Conservation (phyloP, 2,113 vertebrate genomes). For the Brachypteracias leptosomus region DNA sequence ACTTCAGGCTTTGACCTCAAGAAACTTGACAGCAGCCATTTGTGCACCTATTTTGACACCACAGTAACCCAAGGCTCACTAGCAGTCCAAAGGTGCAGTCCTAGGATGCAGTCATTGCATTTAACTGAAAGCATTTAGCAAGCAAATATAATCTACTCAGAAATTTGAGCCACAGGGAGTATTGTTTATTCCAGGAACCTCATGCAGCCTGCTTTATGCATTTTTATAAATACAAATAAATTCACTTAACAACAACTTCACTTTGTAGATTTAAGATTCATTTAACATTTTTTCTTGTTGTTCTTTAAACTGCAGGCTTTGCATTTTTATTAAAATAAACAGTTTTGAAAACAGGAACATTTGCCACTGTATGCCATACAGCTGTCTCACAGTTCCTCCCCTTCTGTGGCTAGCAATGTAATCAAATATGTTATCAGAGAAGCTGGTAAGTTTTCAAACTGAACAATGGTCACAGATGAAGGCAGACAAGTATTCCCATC, state of each 20-base stretch:
- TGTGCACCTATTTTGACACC: background rate
- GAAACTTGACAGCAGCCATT: background rate
- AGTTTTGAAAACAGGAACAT: background rate
- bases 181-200: background rate
- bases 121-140: background rate
- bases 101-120: background rate
- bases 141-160: background rate
- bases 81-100: background rate
- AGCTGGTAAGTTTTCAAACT: background rate
- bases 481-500: background rate
- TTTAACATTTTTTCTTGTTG: background rate
- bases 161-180: background rate
- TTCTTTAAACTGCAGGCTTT: background rate
- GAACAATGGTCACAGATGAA: background rate
- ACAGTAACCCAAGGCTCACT: background rate
- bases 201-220: background rate
- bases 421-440: background rate
- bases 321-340: background rate
- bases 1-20: constrained; percentile 3
- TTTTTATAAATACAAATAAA: background rate
- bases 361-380: background rate
- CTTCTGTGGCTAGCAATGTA: background rate
- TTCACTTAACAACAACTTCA: background rate
- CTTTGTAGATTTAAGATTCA: background rate
- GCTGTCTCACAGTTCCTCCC: background rate